Percentiles rank a stretch among this genome's conserved stretches.
Conservation (phyloP, 2,113 vertebrate species). For the Protomyctophum bolini region DNA sequence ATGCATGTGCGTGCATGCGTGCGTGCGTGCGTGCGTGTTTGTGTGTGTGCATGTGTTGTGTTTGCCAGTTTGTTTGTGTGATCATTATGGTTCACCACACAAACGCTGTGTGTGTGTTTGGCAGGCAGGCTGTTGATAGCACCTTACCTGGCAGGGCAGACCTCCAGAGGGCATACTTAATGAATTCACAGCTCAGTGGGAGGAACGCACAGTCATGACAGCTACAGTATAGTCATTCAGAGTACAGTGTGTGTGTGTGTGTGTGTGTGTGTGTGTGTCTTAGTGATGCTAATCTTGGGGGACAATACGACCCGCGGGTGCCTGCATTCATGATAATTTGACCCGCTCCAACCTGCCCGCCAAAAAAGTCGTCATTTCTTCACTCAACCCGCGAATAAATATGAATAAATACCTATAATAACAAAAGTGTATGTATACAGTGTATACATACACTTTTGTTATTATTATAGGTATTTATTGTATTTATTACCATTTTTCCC, state of each 20-base stretch:
- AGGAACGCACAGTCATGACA: constrained; percentile 55
- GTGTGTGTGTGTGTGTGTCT: neutral
- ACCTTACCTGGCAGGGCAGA: constrained; percentile 58
- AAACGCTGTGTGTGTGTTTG: constrained; percentile 46
- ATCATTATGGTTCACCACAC: neutral
- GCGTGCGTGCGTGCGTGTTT: neutral
- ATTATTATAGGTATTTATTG: no score
- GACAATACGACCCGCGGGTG: no score
- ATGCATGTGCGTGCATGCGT: neutral
- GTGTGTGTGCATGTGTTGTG: constrained; percentile 16
- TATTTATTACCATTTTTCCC: no score
- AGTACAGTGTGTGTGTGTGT: constrained; percentile 20
- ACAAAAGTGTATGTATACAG: no score
- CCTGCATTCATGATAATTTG: no score
- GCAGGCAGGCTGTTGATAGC: constrained; percentile 49
- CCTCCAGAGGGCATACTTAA: constrained; percentile 68
- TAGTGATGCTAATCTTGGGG: no score
- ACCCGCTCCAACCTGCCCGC: no score
- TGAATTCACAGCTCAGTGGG: constrained; percentile 60
- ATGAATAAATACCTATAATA: no score
- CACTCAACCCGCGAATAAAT: no score
- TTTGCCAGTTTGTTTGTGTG: constrained; percentile 54
- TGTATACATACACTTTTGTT: no score
- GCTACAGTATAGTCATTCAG: constrained; percentile 37
- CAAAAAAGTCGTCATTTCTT: no score